These are phyloP conservation scores for Phortica okadai DNA, from an alignment of 2,888 invertebrate species.

Conservation along the genomic window DNA sequence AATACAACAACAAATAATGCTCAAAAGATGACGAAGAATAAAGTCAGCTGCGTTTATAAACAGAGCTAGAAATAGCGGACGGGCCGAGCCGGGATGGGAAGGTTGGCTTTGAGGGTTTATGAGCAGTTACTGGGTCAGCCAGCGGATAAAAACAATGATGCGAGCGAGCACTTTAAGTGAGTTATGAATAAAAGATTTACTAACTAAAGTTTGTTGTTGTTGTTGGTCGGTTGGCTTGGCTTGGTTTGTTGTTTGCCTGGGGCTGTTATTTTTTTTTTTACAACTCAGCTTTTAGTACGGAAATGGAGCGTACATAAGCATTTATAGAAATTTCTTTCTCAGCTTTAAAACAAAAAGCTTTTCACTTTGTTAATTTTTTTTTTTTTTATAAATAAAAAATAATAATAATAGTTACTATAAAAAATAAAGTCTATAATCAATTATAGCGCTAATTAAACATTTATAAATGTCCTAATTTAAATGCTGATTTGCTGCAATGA, in stretches of 20 bases:
- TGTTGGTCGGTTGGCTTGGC: neutral
- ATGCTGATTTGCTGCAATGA: conserved; percentile 22
- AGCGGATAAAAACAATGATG: neutral
- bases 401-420: neutral
- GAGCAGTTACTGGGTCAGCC: conserved; percentile 13
- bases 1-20: conserved; percentile 15
- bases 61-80: conserved; percentile 39
- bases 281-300: conserved; percentile 1
- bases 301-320: neutral
- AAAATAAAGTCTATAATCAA: conserved; percentile 22
- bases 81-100: neutral
- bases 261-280: conserved; percentile 35
- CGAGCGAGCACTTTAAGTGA: neutral
- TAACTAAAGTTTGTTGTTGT: neutral
- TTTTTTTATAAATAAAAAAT: neutral
- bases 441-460: conserved; percentile 32
- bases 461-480: conserved; percentile 29
- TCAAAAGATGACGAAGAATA: conserved; percentile 3
- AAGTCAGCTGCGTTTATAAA: conserved; percentile 22
- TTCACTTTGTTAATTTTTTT: conserved; percentile 49
- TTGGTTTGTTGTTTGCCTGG: neutral
- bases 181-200: conserved; percentile 6
- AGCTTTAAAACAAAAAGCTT: conserved; percentile 10
- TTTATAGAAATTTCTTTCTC: conserved; percentile 19
- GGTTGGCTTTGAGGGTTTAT: neutral